A percentile compares a stretch with the other conserved stretches of the same genome.
Evolutionary conservation across 2,888 invertebrate species (phyloP).

Genomic region (Oscheius myriophilus): DNA sequence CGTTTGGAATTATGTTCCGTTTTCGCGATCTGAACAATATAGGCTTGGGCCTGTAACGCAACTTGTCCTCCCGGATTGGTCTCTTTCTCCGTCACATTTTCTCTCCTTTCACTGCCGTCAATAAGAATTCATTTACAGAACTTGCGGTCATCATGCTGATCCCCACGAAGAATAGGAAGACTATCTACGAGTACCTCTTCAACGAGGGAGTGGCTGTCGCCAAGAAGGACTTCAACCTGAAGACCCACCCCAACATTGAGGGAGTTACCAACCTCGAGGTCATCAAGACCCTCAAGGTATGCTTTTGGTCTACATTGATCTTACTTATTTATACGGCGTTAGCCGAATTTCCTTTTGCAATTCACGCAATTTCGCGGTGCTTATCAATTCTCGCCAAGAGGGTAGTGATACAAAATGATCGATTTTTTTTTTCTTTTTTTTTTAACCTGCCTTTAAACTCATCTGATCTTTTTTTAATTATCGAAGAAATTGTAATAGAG

Average conservation of each 20-base stretch:
- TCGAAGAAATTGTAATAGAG: no score
- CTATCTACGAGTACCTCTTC: constrained; percentile 88
- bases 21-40: no score
- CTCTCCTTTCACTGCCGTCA: constrained; percentile 15
- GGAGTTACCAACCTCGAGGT: constrained; percentile 96
- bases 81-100: not conserved
- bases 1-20: no score
- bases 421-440: no score
- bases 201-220: constrained; percentile 98
- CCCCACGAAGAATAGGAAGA: constrained; percentile 95
- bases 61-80: no score
- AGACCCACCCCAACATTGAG: constrained; percentile 95
- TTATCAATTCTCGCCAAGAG: no score
- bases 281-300: constrained; percentile 92
- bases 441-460: no score
- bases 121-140: constrained; percentile 36
- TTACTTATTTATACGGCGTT: not conserved
- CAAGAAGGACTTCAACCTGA: constrained; percentile 95
- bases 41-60: no score
- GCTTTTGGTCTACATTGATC: not conserved
- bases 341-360: not conserved
- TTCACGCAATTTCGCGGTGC: no score
- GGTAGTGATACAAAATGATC: no score
- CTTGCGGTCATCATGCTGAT: constrained; percentile 89
- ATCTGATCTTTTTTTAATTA: no score